Percentiles rank a stretch among this genome's conserved stretches.
These are phyloP conservation scores for Hemibagrus guttatus DNA, from an alignment of 2,797 vertebrate genomes.

Conservation along the genomic window DNA sequence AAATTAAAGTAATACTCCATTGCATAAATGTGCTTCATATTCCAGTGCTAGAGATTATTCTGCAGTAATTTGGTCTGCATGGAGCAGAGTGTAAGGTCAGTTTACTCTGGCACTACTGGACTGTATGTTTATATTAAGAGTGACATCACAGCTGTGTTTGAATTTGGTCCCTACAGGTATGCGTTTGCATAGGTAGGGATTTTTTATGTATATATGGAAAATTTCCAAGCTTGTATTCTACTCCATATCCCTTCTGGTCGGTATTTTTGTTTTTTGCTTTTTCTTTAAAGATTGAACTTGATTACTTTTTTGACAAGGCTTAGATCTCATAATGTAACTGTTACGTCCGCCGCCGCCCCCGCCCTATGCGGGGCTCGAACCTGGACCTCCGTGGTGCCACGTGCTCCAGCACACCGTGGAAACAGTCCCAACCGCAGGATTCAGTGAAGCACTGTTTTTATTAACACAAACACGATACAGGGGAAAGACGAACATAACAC, in stretches of 20 bases:
- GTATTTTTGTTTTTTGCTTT: not conserved
- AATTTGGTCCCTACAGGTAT: not conserved
- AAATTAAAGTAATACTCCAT: not conserved
- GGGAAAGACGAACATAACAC: too few relatives aligned
- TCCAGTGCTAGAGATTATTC: conserved; percentile 8
- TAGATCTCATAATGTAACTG: too few relatives aligned
- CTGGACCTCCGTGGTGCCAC: too few relatives aligned
- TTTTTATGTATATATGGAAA: not conserved
- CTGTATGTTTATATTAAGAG: not conserved
- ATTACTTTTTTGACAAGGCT: not conserved
- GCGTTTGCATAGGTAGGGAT: not conserved
- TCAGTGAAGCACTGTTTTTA: too few relatives aligned
- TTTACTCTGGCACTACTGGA: conserved; percentile 24
- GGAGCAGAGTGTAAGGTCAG: conserved; percentile 16
- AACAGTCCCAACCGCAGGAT: too few relatives aligned
- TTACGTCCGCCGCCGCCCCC: too few relatives aligned
- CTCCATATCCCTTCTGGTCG: too few relatives aligned
- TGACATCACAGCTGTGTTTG: conserved; percentile 38
- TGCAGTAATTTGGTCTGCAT: conserved; percentile 42
- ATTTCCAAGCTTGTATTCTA: not conserved
- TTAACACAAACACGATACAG: too few relatives aligned
- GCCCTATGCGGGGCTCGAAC: too few relatives aligned
- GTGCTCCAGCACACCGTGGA: too few relatives aligned
- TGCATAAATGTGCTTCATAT: conserved; percentile 5
- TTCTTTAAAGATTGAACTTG: not conserved